Evolutionary conservation across 2,888 invertebrate genomes (phyloP), one percentile per base, ranked within the genome.

Genomic region (Cephus sareptanus): DNA sequence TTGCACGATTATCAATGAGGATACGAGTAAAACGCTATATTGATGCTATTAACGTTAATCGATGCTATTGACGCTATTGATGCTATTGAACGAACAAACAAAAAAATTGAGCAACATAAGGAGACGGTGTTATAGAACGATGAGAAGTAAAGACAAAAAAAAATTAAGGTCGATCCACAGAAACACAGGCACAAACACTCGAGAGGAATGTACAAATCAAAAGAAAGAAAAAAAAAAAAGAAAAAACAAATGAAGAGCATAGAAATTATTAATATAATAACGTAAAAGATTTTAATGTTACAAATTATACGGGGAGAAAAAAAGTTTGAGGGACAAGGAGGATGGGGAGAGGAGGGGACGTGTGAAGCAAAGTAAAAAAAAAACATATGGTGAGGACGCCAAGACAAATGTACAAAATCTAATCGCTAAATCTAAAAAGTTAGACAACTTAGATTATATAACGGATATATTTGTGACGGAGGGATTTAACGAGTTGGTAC

Each of bases 211-310:
- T 91, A 91, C 91, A 91, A 91, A 91, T 90, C 87, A 88, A 88
- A 85, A 90, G 90, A 89, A 83, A 87, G 56, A 56, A 40, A 31
- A 4, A 31, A 70, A 12, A 70, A 33, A 71, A 34, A 81, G 76
- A 86, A 82, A 79, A 83, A 83, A 79, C 84, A 84, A 81, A 56
- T 2, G 31, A 71, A 34, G 33, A 71, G 71, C 31, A 78, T 78
- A 90, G 89, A 89, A 89, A 89, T 88, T 89, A 90, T 90, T 89
- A 89, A 90, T 88, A 88, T 89, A 89, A 88, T 89, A 88, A 90
- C 87, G 88, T 89, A 89, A 89, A 82, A 83, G 71, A 79, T 88
- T 90, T 89, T 88, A 89, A 90, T 87, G 90, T 89, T 91, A 90
- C 91, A 90, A 90, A 89, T 90, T 90, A 90, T 90, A 82, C 75